Base-by-base conservation (phyloP, 2,113 vertebrate species). In the Engystomops pustulosus region DNA sequence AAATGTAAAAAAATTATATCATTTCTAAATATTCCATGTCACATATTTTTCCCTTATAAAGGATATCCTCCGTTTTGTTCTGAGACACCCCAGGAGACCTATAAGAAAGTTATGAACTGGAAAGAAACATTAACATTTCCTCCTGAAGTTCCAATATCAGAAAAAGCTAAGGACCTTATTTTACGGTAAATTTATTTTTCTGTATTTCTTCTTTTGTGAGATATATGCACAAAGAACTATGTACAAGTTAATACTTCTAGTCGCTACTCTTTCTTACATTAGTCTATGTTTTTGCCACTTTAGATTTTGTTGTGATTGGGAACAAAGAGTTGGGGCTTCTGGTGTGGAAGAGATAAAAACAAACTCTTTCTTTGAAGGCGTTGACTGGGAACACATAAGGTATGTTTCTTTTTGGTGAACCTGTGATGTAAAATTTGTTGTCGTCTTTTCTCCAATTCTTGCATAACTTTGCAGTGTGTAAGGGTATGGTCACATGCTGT, bases 41-140 rank as follows among this genome's bases (percentile, higher is more conserved):
- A n/a, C n/a, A n/a, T n/a, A n/a, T n/a, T n/a, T 86, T 60, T 34
- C 62, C 4, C 71, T 80, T 15, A 65, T 88, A 15, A 90, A 99
- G 98, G 98, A 82, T 99, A 99, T 84, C 98, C 98, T 30, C 98
- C 98, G 0, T 99, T 99, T 92, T 99, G 98, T 90, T 99, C 98
- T 0, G 98, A 99, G 92, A 99, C 98, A 1, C 98, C 98, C 85
- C 98, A 99, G 87, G 98, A 99, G 89, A 99, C 98, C 0, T 99
- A 99, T 20, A 96, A 98, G 89, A 99, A 99, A 85, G 98, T 99
- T 85, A 99, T 99, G 98, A 99, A 99, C 88, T 99, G 98, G 98
- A 93, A 97, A 88, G 98, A 99, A 91, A 99, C 98, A 0, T 88
- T 99, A 30, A 96, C 89, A 5, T 99, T 99, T 85, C 98, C 98